These are phyloP conservation scores for Bellardia bayeri DNA, from an alignment of 2,888 invertebrate genomes.

Conservation along the genomic window DNA sequence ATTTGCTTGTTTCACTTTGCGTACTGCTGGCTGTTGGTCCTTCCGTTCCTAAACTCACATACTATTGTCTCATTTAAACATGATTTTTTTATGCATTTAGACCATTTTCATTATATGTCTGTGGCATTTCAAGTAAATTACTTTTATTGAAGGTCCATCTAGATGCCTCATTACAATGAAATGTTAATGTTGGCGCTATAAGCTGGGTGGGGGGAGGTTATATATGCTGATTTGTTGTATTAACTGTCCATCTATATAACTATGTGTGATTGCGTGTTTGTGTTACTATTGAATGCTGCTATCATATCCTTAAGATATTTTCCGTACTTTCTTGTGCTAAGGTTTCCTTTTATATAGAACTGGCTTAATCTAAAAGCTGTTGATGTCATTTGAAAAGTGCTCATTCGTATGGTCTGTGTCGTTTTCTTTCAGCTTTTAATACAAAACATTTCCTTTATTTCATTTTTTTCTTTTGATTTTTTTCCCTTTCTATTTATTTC, in stretches of 20 bases:
- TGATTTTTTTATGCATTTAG: background rate
- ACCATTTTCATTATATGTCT: background rate
- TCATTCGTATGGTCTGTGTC: constrained; percentile 19
- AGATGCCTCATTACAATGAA: background rate
- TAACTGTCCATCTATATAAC: background rate
- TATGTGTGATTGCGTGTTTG: constrained; percentile 22
- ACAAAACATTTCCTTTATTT: constrained; percentile 54
- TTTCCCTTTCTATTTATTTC: constrained; percentile 51
- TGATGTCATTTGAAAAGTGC: constrained; percentile 56
- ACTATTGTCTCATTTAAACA: constrained; percentile 5
- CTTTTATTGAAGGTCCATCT: background rate
- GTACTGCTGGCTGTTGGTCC: background rate
- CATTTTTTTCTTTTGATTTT: constrained; percentile 10
- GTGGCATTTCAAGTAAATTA: background rate
- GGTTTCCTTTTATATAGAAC: constrained; percentile 9
- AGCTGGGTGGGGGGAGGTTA: background rate
- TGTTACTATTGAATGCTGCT: constrained; percentile 28
- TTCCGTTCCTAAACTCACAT: background rate
- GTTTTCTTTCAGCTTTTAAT: constrained; percentile 21
- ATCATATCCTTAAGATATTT: constrained; percentile 33
- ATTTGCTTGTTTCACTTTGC: background rate
- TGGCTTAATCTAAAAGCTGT: constrained; percentile 56
- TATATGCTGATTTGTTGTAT: constrained; percentile 32
- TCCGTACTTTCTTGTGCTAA: constrained; percentile 20
- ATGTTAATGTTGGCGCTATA: background rate